Conservation (phyloP, 2,888 invertebrate genomes). For the Aphidoletes aphidimyza region DNA sequence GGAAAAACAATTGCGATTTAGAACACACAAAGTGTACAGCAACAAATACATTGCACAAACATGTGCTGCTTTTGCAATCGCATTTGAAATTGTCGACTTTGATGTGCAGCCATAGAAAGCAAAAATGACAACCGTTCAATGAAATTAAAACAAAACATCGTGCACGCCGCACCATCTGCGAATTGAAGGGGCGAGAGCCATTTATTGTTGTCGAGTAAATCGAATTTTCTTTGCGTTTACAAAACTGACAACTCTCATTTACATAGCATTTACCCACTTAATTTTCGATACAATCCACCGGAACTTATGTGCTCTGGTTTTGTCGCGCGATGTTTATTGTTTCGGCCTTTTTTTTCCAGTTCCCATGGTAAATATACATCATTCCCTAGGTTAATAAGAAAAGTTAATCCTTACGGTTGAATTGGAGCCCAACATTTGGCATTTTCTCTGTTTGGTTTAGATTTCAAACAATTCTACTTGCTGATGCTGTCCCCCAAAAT, state of each 20-base stretch:
- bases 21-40: background rate
- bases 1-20: slow-evolving; percentile 1
- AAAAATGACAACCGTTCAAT: background rate
- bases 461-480: background rate
- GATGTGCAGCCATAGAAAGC: background rate
- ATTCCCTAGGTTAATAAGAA: background rate
- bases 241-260: background rate
- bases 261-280: background rate
- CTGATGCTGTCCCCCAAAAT: background rate
- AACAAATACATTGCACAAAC: background rate
- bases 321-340: background rate
- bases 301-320: background rate
- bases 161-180: too few relatives aligned
- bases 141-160: background rate
- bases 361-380: background rate
- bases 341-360: background rate
- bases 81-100: background rate
- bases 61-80: background rate
- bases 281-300: background rate
- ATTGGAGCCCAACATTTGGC: background rate
- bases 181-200: too few relatives aligned
- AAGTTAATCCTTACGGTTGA: slow-evolving; percentile 19
- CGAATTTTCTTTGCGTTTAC: too few relatives aligned
- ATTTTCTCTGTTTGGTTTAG: background rate
- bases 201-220: too few relatives aligned